phyloP scores from a whole-genome alignment of 2,113 vertebrate species.

The Chloropsis hardwickii region DNA sequence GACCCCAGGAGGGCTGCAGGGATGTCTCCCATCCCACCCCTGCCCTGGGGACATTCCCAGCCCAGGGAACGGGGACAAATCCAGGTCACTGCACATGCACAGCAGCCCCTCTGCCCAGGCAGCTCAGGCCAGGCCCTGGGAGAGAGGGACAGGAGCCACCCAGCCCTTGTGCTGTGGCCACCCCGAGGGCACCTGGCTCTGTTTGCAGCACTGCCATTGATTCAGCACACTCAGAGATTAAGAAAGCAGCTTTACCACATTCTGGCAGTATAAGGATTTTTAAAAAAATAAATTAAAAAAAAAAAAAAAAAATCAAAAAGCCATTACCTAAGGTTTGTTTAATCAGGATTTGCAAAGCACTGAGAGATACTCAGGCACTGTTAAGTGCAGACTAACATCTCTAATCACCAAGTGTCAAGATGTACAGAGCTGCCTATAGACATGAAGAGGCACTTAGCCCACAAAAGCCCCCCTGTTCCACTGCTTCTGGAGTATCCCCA shows the following conservation, averaged over 20 bases:
- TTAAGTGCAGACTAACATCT: background rate
- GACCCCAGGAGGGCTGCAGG: background rate
- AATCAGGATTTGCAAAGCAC: background rate
- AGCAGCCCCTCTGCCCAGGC: background rate
- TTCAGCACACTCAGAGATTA: background rate
- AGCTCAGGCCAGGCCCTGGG: background rate
- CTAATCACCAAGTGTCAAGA: background rate
- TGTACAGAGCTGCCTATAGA: background rate
- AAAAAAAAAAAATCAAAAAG: background rate
- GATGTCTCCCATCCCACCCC: background rate
- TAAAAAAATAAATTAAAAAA: background rate
- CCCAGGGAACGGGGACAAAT: background rate
- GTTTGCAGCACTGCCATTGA: background rate
- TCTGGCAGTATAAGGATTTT: background rate
- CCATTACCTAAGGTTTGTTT: background rate
- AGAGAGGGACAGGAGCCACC: background rate
- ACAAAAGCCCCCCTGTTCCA: background rate
- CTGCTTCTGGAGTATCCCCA: background rate
- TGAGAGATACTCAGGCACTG: background rate
- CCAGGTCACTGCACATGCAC: background rate
- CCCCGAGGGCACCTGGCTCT: background rate
- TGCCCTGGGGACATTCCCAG: background rate
- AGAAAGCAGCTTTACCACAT: background rate
- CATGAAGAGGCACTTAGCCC: background rate
- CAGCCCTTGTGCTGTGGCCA: accelerated